Evolutionary conservation across 2,113 vertebrate species (phyloP), one percentile per base, ranked within the genome.

Genomic region (Hydrolagus affinis): DNA sequence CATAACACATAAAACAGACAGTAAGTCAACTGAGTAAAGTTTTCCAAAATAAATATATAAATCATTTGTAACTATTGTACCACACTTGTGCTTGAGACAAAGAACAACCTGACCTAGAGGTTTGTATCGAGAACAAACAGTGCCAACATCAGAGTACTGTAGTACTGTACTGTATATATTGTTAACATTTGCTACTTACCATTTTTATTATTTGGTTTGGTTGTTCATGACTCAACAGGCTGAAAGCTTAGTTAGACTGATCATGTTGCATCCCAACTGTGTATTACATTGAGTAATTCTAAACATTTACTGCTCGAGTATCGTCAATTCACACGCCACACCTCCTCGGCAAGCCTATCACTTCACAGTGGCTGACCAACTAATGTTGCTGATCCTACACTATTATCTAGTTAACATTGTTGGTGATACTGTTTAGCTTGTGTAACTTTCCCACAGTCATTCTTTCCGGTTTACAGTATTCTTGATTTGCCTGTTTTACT

Each of bases 231-330:
- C 44, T 66, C 2, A 17, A 9, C 25, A 68, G 62, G 17, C 25
- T 10, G 17, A 9, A 28, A 28, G 62, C 30, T 68, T 14, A 32
- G 28, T 19, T 15, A 0, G 78, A 21, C 25, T 11, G 25, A 17
- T 30, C 9, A 6, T 62, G 2, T 25, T 66, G 28, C 15, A 83
- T 75, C 78, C 28, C 78, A 66, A 83, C 78, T 83, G 78, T 83
- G 14, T 32, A 17, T 25, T 66, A 21, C 62, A 83, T 30, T 23
- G 57, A 64, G 25, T 28, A 28, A 21, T 66, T 17, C 64, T 28
- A 8, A 19, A 32, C 25, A 83, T 28, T 66, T 11, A 83, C 62
- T 25, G 30, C 32, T 30, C 66, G 60, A 80, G 57, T 80, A 80
- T 60, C 8, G 7, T 73, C 25, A 6, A 66, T 68, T 66, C 78